Percentiles rank a stretch among this genome's conserved stretches.
Conservation (phyloP, 2,113 vertebrate species). For the Setophaga petechia region DNA sequence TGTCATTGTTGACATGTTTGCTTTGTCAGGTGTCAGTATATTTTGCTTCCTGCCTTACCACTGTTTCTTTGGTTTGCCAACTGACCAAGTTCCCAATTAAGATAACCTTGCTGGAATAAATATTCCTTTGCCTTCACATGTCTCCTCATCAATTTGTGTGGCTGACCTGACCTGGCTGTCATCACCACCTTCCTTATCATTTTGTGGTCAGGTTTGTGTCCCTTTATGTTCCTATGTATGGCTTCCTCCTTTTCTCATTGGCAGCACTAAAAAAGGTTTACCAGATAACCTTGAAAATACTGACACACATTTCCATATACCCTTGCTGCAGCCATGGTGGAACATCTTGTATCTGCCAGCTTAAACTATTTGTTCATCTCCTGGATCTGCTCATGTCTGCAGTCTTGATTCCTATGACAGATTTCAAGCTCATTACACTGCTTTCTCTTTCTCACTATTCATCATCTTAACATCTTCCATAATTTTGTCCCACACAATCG, state of each 20-base stretch:
- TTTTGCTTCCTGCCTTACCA: not conserved
- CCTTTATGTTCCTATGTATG: not conserved
- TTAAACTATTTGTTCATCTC: not conserved
- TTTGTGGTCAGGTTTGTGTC: not conserved
- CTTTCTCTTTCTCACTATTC: not conserved
- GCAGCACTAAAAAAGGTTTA: not conserved
- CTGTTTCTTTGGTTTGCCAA: not conserved
- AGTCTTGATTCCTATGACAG: not conserved
- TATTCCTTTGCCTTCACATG: not conserved
- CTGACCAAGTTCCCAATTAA: not conserved
- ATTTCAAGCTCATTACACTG: not conserved
- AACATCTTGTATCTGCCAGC: not conserved
- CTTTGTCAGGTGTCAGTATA: not conserved
- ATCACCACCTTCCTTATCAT: not conserved
- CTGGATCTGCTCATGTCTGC: not conserved
- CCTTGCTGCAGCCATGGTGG: not conserved
- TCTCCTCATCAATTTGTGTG: not conserved
- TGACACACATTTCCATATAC: not conserved
- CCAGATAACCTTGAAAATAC: not conserved
- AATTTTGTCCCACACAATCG: not conserved
- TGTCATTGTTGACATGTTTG: not conserved
- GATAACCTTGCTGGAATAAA: not conserved
- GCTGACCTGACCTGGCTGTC: not conserved
- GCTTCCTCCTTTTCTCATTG: not conserved
- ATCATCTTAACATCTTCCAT: not conserved